Percentiles rank a stretch among this genome's conserved stretches.
phyloP scores from a whole-genome alignment of 1,140 invertebrate genomes.

The Brachionus sp. region DNA sequence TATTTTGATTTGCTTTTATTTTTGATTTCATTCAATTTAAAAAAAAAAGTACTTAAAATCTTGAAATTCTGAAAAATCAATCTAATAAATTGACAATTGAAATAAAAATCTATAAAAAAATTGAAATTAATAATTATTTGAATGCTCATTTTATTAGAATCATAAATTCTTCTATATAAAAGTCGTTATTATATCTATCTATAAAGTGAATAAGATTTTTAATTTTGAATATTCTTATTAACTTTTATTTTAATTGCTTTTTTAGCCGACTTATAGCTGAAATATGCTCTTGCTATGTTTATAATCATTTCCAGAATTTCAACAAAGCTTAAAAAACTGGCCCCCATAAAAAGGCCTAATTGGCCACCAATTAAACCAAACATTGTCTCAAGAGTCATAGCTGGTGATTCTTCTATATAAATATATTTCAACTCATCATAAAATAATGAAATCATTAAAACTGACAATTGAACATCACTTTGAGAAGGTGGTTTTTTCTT shows the following conservation, averaged over 20 bases:
- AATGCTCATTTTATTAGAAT: too few relatives aligned
- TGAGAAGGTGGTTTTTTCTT: background rate
- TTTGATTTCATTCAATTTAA: too few relatives aligned
- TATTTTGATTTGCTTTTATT: too few relatives aligned
- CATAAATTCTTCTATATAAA: too few relatives aligned
- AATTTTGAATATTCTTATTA: background rate
- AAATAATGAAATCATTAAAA: slow-evolving; percentile 3
- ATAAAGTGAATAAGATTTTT: too few relatives aligned
- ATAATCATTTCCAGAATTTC: slow-evolving; percentile 26
- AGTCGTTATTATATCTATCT: too few relatives aligned
- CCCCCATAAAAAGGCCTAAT: slow-evolving; percentile 41
- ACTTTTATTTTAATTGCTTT: background rate
- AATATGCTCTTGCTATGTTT: background rate
- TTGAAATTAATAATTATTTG: too few relatives aligned
- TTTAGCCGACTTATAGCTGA: background rate
- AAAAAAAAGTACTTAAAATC: too few relatives aligned
- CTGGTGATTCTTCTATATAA: background rate
- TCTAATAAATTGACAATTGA: too few relatives aligned
- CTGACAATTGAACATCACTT: background rate
- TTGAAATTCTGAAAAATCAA: too few relatives aligned
- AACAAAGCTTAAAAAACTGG: slow-evolving; percentile 43
- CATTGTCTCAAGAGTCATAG: slow-evolving; percentile 10
- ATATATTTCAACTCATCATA: slow-evolving; percentile 8
- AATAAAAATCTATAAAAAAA: too few relatives aligned
- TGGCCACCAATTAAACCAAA: slow-evolving; percentile 42